phyloP scores from a whole-genome alignment of 2,888 invertebrate species.

The Cerceris rybyensis region DNA sequence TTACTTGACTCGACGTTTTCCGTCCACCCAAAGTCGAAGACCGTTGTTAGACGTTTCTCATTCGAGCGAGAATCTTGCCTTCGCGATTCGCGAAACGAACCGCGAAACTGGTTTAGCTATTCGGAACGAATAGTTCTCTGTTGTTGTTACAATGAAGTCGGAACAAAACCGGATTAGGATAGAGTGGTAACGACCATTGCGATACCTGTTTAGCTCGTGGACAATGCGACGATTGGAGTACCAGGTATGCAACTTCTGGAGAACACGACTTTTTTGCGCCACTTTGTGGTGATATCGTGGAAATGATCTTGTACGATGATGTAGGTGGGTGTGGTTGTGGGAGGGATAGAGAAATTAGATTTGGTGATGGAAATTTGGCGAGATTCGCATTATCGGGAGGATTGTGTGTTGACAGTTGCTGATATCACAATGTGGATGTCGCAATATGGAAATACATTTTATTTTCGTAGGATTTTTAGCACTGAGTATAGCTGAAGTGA shows the following conservation, averaged over 20 bases:
- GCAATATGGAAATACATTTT: not conserved
- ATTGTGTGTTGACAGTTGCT: too few species aligned
- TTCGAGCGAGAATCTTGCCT: not conserved
- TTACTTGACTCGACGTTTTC: slow-evolving; percentile 51
- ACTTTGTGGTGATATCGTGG: too few species aligned
- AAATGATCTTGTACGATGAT: too few species aligned
- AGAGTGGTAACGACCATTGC: not conserved
- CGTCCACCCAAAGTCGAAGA: slow-evolving; percentile 39
- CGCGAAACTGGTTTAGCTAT: slow-evolving; percentile 7
- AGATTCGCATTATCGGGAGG: too few species aligned
- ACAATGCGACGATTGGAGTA: not conserved
- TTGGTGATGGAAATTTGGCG: too few species aligned
- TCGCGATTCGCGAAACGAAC: not conserved
- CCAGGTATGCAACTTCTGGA: too few species aligned
- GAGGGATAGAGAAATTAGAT: too few species aligned
- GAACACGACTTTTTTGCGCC: too few species aligned
- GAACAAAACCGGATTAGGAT: not conserved
- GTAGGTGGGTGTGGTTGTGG: too few species aligned
- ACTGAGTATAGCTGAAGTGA: not conserved
- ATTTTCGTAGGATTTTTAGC: not conserved
- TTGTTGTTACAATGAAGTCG: not conserved
- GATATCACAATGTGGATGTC: too few species aligned
- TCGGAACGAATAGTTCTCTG: not conserved
- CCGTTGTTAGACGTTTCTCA: slow-evolving; percentile 34
- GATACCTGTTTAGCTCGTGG: not conserved